Conservation (phyloP, 2,797 vertebrate genomes). For the Delichon dasypus region DNA sequence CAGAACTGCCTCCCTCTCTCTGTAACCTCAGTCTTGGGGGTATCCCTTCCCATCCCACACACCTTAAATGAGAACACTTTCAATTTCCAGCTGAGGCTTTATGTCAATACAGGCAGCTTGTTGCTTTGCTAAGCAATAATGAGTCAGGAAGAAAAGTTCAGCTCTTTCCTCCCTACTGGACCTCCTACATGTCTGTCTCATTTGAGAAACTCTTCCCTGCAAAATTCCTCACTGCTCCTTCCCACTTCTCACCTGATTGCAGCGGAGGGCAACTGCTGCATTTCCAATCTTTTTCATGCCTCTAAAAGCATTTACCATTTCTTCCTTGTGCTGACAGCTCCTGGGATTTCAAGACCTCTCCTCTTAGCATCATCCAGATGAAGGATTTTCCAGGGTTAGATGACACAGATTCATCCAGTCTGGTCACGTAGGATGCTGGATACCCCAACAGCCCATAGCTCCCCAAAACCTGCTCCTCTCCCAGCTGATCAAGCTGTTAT, state of each 20-base stretch:
- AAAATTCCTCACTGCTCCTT: neutral
- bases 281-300: neutral
- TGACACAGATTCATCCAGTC: neutral
- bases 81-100: neutral
- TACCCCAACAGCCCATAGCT: neutral
- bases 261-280: neutral
- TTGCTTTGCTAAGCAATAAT: neutral
- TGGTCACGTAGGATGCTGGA: neutral
- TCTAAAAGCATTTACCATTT: neutral
- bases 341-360: neutral
- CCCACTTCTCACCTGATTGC: neutral
- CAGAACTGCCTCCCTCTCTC: neutral
- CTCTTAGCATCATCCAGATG: neutral
- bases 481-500: neutral
- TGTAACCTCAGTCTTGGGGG: neutral
- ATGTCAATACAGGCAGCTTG: neutral
- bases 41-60: slow-evolving; percentile 22
- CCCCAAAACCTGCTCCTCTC: neutral
- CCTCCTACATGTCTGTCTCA: neutral
- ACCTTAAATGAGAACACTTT: neutral
- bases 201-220: neutral
- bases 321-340: neutral
- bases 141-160: neutral
- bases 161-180: neutral
- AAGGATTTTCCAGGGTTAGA: neutral